These are phyloP conservation scores for Pelosia muscerda DNA, from an alignment of 2,888 invertebrate species.

Conservation along the genomic window DNA sequence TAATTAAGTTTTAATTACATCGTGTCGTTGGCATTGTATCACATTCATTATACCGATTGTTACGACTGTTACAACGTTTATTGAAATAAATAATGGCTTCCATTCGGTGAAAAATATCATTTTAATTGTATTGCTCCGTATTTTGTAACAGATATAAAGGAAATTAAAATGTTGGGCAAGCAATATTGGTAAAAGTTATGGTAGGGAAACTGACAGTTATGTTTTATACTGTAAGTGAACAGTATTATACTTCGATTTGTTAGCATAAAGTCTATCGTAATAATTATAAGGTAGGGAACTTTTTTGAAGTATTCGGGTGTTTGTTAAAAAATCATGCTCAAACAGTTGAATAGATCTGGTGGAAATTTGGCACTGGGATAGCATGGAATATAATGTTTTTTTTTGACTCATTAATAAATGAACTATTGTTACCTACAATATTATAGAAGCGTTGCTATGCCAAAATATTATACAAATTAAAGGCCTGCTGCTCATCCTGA, in stretches of 20 bases:
- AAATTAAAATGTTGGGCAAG: conserved; percentile 1
- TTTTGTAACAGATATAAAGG: conserved; percentile 3
- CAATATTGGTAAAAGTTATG: not conserved
- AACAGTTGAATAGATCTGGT: no score
- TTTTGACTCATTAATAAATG: no score
- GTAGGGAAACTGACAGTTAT: not conserved
- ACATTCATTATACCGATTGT: conserved; percentile 22
- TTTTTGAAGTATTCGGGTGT: no score
- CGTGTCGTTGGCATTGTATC: conserved; percentile 13
- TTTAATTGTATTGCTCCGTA: conserved; percentile 11
- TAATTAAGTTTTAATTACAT: conserved; percentile 25
- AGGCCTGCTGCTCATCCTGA: no score
- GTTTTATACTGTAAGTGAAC: not conserved
- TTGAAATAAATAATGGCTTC: conserved; percentile 22
- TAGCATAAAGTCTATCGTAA: not conserved
- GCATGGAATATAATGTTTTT: no score
- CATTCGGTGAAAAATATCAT: conserved; percentile 12
- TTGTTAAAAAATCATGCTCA: no score
- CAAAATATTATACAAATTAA: no score
- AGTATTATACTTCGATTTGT: not conserved
- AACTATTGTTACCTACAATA: no score
- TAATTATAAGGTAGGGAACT: no score
- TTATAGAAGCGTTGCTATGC: no score
- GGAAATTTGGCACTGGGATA: no score
- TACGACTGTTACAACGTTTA: conserved; percentile 19